Percentiles rank a stretch among this genome's conserved stretches.
phyloP scores from a whole-genome alignment of 1,140 invertebrate genomes.

The Parapsyche elsis region DNA sequence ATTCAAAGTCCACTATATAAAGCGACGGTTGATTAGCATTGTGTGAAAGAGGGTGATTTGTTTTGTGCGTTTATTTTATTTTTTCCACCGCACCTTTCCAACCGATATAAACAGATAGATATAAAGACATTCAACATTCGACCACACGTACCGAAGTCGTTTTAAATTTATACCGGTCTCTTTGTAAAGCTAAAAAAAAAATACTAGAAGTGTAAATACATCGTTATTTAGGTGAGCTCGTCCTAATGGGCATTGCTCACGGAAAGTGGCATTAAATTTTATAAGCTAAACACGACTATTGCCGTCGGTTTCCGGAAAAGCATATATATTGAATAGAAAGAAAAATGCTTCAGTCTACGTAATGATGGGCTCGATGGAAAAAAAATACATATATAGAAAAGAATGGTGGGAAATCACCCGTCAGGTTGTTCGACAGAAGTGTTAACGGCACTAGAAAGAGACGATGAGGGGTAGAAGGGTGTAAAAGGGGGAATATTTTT shows the following conservation, averaged over 20 bases:
- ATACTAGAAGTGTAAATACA: constrained; percentile 53
- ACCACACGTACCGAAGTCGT: background rate
- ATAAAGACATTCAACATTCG: constrained; percentile 36
- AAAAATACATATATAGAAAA: background rate
- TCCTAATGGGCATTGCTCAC: constrained; percentile 53
- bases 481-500: background rate
- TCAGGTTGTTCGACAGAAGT: constrained; percentile 23
- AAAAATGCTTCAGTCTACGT: constrained; percentile 25
- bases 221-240: constrained; percentile 49
- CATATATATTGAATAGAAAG: constrained; percentile 46
- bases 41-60: background rate
- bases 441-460: background rate
- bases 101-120: background rate
- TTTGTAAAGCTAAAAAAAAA: constrained; percentile 6
- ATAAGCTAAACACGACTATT: constrained; percentile 56
- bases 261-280: constrained; percentile 54
- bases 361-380: constrained; percentile 3
- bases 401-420: background rate
- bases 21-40: background rate
- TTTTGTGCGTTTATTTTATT: background rate
- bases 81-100: background rate
- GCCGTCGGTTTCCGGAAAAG: constrained; percentile 48
- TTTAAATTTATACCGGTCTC: constrained; percentile 34
- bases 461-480: too few species aligned
- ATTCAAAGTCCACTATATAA: too few species aligned